Base-by-base conservation (phyloP, 2,113 vertebrate genomes). In the Cochlearius cochlearius region DNA sequence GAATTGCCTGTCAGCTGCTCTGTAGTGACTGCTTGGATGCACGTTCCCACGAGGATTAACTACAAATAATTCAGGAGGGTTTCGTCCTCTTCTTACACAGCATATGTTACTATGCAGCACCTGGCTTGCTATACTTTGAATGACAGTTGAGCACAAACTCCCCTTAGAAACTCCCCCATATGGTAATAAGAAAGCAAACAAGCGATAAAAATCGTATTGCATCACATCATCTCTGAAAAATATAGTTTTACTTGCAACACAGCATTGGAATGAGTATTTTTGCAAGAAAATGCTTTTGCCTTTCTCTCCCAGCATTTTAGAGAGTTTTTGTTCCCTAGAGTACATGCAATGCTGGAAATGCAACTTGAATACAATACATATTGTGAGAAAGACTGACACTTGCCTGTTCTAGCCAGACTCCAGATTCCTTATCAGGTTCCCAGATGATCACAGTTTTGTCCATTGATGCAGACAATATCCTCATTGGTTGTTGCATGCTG, bases 371-470 rank as follows among this genome's bases (percentile, higher is more conserved):
- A 68, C 15, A 72, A 6, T 3, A 49, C 0, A 0, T 45, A 50
- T 1, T 55, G 5, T 63, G 49, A 83, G 29, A 60, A 81, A 77
- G 84, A 77, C 16, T 59, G 49, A 74, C 27, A 90, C 98, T 98
- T 96, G 99, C 99, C 99, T 99, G 98, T 96, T 99, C 99, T 50
- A 99, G 97, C 99, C 99, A 99, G 80, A 99, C 98, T 45, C 99
- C 99, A 63, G 99, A 99, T 85, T 98, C 98, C 88, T 99, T 98
- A 97, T 99, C 99, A 43, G 99, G 99, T 95, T 98, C 98, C 99
- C 99, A 99, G 34, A 99, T 96, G 94, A 99, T 99, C 98, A 99
- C 99, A 64, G 99, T 99, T 98, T 99, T 99, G 98, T 99, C 99
- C 99, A 99, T 99, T 67, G 99, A 99, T 7, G 99, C 99, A 73